A percentile compares a stretch with the other conserved stretches of the same genome.
Conservation (phyloP, 2,113 vertebrate species). For the Vulpes vulpes region DNA sequence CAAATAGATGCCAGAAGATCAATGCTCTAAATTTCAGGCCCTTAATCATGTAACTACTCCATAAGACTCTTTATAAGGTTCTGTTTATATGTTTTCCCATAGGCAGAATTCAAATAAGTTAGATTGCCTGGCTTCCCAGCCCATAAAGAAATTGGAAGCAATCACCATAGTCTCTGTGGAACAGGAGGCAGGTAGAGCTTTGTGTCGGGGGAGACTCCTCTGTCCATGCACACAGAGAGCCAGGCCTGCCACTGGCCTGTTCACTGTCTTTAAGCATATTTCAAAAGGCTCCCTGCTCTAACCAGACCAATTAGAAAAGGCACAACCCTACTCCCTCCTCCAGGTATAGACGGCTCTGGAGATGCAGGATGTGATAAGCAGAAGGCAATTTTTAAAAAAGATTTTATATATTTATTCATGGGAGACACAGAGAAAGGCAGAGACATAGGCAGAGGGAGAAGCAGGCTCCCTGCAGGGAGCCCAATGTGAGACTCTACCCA, state of each 20-base stretch:
- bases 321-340: neutral
- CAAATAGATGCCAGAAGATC: neutral
- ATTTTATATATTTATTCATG: too few relatives aligned
- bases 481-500: too few relatives aligned
- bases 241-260: neutral
- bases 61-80: neutral
- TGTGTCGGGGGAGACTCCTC: neutral
- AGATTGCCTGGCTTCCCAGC: neutral
- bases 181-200: neutral
- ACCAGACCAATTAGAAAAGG: neutral
- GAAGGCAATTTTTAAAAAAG: neutral
- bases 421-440: too few relatives aligned
- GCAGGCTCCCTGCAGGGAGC: too few relatives aligned
- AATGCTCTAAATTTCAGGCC: neutral
- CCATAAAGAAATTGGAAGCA: constrained; percentile 24
- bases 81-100: neutral
- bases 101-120: constrained; percentile 24
- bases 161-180: neutral
- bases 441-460: too few relatives aligned
- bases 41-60: neutral
- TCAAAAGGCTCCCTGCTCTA: neutral
- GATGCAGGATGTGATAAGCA: neutral
- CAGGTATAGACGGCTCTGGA: neutral
- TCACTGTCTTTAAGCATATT: neutral
- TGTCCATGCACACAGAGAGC: neutral